phyloP scores from a whole-genome alignment of 37 sponge, comb jelly and placozoan genomes.

The Diacarnus erythraeanus region DNA sequence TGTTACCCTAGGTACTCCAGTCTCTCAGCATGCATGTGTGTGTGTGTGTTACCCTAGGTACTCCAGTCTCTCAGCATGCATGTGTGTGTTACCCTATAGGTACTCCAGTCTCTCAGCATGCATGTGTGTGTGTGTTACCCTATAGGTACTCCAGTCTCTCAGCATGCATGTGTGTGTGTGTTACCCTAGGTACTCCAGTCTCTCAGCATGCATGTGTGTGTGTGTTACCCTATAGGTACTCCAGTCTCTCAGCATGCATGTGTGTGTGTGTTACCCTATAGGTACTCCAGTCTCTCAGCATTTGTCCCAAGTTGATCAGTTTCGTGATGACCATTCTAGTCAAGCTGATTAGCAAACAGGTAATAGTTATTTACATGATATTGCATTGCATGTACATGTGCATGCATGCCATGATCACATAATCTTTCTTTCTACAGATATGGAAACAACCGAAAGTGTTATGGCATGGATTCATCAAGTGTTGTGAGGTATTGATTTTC shows the following conservation, averaged over 20 bases:
- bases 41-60: too few species aligned
- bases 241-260: too few species aligned
- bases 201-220: too few species aligned
- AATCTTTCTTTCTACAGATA: constrained; percentile 45
- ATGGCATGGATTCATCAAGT: constrained; percentile 99
- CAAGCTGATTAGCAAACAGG: constrained; percentile 90
- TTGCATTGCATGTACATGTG: neutral
- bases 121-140: too few species aligned
- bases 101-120: too few species aligned
- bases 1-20: too few species aligned
- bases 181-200: neutral
- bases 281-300: constrained; percentile 89
- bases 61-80: too few species aligned
- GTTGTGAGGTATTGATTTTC: constrained; percentile 77
- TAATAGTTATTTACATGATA: neutral
- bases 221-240: too few species aligned
- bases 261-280: constrained; percentile 22
- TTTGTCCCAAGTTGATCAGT: constrained; percentile 75
- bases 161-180: neutral
- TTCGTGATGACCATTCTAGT: constrained; percentile 89
- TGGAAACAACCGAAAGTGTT: constrained; percentile 94
- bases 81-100: too few species aligned
- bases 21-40: too few species aligned
- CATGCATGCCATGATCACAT: neutral
- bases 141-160: neutral